A percentile compares a stretch with the other conserved stretches of the same genome.
These are phyloP conservation scores for Resseliella maxima DNA, from an alignment of 2,888 invertebrate genomes.

Conservation along the genomic window DNA sequence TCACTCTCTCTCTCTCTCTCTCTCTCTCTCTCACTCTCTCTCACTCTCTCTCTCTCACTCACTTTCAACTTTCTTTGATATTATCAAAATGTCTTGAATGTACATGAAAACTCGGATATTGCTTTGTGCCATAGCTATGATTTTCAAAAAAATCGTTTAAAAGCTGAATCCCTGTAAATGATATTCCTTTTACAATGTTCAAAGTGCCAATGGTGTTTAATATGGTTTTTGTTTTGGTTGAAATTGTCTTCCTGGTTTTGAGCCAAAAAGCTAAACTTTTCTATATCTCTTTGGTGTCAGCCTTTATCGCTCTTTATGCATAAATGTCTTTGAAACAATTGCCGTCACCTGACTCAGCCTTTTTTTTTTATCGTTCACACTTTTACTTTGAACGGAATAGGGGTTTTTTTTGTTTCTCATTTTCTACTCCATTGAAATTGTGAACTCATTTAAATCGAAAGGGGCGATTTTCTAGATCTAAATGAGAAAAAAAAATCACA, in stretches of 20 bases:
- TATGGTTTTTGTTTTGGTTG: not conserved
- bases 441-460: not conserved
- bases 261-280: not conserved
- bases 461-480: not conserved
- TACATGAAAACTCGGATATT: not conserved
- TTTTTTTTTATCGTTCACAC: not conserved
- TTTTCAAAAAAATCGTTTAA: not conserved
- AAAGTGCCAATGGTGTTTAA: constrained; percentile 4
- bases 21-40: too few relatives aligned
- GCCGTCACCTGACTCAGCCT: not conserved
- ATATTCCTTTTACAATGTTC: not conserved
- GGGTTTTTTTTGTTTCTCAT: not conserved
- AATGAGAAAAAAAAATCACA: not conserved
- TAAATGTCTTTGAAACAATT: not conserved
- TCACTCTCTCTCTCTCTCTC: too few relatives aligned
- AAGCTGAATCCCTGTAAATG: constrained; percentile 10
- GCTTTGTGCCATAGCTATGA: not conserved
- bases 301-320: not conserved
- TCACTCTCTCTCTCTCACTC: too few relatives aligned
- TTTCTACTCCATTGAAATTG: not conserved
- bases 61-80: not conserved
- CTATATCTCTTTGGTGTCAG: not conserved
- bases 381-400: not conserved
- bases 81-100: not conserved
- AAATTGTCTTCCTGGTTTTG: not conserved